Evolutionary conservation across 2,888 invertebrate species (phyloP).

Genomic region (Pyrrhia umbra): DNA sequence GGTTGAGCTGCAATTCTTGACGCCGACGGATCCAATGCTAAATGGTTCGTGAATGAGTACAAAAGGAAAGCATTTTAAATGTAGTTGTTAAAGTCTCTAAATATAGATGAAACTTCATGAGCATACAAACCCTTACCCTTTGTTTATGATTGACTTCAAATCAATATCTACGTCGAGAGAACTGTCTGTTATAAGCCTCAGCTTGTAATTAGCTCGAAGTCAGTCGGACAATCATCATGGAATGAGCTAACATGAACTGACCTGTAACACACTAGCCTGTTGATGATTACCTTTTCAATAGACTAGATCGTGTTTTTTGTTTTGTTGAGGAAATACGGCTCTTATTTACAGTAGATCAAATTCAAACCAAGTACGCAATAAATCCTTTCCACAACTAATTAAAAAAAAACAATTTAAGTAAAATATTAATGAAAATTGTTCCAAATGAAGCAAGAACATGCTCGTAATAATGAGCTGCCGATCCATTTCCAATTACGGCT

Average conservation of each 20-base stretch:
- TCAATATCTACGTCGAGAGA: constrained; percentile 3
- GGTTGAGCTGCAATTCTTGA: not conserved
- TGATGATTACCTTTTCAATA: not conserved
- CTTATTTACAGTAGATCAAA: not conserved
- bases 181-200: not conserved
- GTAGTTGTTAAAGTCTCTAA: not conserved
- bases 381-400: constrained; percentile 32
- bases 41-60: not conserved
- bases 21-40: not conserved
- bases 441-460: constrained; percentile 48
- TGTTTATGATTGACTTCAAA: constrained; percentile 9
- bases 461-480: constrained; percentile 49
- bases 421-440: constrained; percentile 45
- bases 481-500: constrained; percentile 63
- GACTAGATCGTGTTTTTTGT: not conserved
- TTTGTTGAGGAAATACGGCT: not conserved
- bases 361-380: constrained; percentile 9
- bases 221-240: constrained; percentile 1
- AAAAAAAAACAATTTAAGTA: constrained; percentile 29
- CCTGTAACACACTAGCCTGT: constrained; percentile 1
- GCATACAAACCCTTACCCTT: not conserved
- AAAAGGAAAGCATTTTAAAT: not conserved
- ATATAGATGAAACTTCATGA: not conserved
- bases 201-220: constrained; percentile 35
- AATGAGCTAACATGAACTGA: not conserved